Evolutionary conservation across 2,797 vertebrate species (phyloP).

Genomic region (Triplophysa yarkandensis): DNA sequence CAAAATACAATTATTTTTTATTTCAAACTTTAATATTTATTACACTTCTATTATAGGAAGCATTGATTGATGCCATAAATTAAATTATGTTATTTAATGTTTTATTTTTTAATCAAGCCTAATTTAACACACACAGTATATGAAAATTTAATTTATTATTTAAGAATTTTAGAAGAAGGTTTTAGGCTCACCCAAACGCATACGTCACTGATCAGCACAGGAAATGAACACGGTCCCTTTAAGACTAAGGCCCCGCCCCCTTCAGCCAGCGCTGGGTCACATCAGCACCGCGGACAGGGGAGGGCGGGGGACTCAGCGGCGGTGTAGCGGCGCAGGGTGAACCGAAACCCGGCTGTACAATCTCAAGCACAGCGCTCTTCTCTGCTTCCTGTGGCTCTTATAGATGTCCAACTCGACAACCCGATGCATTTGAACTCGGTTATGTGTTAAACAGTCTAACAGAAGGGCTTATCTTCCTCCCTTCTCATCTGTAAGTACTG

Average conservation of each 20-base stretch:
- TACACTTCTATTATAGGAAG: too few species aligned
- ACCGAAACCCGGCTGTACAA: constrained; percentile 70
- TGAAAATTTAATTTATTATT: too few species aligned
- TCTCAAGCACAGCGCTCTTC: constrained; percentile 47
- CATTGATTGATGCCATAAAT: too few species aligned
- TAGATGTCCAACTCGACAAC: constrained; percentile 53
- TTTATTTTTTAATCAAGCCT: too few species aligned
- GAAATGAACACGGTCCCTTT: constrained; percentile 55
- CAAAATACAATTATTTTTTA: too few species aligned
- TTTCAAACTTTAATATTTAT: too few species aligned
- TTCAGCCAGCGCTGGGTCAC: constrained; percentile 59
- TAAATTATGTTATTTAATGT: too few species aligned
- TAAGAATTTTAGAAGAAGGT: too few species aligned
- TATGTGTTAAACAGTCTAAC: constrained; percentile 48
- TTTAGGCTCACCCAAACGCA: background rate
- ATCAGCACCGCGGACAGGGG: constrained; percentile 63
- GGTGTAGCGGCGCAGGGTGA: constrained; percentile 67
- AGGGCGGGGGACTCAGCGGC: constrained; percentile 48
- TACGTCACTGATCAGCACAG: background rate
- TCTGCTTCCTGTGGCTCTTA: constrained; percentile 62
- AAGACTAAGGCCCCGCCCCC: constrained; percentile 56
- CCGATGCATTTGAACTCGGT: constrained; percentile 53
- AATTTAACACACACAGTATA: too few species aligned
- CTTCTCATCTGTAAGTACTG: constrained; percentile 70
- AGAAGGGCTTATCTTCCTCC: constrained; percentile 57